Evolutionary conservation across 2,113 vertebrate species (phyloP), one percentile per base, ranked within the genome.

Genomic region (Plestiodon gilberti): DNA sequence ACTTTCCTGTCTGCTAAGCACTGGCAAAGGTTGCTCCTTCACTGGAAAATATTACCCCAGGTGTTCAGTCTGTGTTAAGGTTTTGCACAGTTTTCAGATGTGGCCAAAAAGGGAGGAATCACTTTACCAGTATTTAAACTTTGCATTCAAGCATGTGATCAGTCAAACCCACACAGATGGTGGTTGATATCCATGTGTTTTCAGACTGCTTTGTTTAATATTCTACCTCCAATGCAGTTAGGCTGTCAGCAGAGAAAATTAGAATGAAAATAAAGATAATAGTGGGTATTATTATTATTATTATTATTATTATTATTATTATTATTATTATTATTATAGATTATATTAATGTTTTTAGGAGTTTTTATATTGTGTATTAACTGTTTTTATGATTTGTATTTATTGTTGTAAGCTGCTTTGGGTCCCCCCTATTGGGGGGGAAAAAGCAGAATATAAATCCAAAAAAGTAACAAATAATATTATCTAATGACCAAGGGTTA

Each of bases 71-170:
- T 83, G 57, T 71, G 43, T 65, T 57, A 88, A 87, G 89, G 90
- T 28, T 8, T 84, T 84, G 55, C 5, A 35, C 43, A 15, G 22
- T 88, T 88, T 92, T 90, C 78, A 78, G 70, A 59, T 20, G 48
- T 65, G 23, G 81, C 38, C 62, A 91, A 89, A 92, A 89, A 40
- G 55, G 87, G 76, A 91, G 17, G 79, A 87, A 92, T 82, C 35
- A 43, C n/a, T 88, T 88, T 79, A 3, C 61, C 71, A 59, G 15
- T 84, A 87, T 89, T 91, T 87, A 90, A 86, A 93, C 73, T 93
- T 91, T 88, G 85, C 84, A 84, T 61, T 92, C 89, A 91, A 89
- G 76, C 85, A 91, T 80, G 70, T 88, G 87, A 93, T 85, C 73
- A 86, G 84, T 89, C 82, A 93, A 92, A 91, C 85, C 59, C 83